Conservation (phyloP, 2,888 invertebrate genomes). For the Eupithecia abbreviata region DNA sequence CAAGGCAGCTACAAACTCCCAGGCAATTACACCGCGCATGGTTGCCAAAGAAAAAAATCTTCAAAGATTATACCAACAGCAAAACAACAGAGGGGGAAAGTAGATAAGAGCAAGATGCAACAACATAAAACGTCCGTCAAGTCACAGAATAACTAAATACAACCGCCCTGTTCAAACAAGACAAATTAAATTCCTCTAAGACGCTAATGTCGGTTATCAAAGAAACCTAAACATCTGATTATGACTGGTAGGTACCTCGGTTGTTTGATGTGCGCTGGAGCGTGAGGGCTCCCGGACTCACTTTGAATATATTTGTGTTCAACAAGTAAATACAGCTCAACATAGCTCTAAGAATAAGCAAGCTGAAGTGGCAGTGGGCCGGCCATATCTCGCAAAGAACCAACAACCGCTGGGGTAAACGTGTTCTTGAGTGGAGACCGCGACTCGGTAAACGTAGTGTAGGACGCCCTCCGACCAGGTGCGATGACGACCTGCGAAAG, state of each 20-base stretch:
- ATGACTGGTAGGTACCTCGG: slow-evolving; percentile 62
- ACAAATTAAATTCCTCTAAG: slow-evolving; percentile 79
- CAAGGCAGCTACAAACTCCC: no score
- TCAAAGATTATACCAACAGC: neutral
- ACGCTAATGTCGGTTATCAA: slow-evolving; percentile 78
- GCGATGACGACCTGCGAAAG: no score
- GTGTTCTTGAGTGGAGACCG: no score
- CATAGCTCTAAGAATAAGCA: no score
- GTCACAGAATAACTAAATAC: slow-evolving; percentile 29
- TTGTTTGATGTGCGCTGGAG: slow-evolving; percentile 73
- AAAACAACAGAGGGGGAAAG: neutral
- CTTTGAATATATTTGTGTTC: slow-evolving; percentile 46
- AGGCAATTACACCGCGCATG: no score
- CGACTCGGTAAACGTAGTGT: no score
- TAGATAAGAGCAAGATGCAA: neutral
- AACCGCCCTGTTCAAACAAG: slow-evolving; percentile 47
- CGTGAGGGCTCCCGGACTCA: slow-evolving; percentile 58
- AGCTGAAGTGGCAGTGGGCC: no score
- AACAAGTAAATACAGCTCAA: slow-evolving; percentile 38
- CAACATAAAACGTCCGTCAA: slow-evolving; percentile 41
- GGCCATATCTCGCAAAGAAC: no score
- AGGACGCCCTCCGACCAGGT: no score
- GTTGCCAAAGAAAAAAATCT: neutral
- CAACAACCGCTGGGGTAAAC: no score
- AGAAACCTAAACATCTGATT: slow-evolving; percentile 78